Conservation (phyloP, 2,797 vertebrate species). For the Crypturellus tataupa region DNA sequence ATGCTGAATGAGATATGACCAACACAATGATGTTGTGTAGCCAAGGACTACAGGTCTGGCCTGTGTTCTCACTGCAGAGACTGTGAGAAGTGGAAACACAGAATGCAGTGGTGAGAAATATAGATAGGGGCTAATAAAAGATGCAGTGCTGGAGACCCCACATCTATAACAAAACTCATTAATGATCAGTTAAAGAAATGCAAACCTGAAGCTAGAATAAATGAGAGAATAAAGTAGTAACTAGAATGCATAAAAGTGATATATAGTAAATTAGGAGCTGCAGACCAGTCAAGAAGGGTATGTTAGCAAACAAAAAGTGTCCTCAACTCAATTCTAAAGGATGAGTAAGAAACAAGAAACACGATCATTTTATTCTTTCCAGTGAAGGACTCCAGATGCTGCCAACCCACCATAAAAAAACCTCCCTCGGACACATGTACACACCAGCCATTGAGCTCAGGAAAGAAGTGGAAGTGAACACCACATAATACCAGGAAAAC, state of each 20-base stretch:
- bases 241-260: not conserved
- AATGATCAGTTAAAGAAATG: not conserved
- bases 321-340: not conserved
- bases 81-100: not conserved
- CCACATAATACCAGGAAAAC: not conserved
- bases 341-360: not conserved
- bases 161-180: not conserved
- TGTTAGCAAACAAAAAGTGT: not conserved
- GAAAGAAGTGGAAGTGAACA: not conserved
- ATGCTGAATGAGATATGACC: not conserved
- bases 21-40: not conserved
- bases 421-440: not conserved
- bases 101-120: not conserved
- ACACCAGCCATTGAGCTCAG: not conserved
- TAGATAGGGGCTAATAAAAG: rapidly evolving
- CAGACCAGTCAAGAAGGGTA: not conserved
- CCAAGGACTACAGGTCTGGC: not conserved
- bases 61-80: not conserved
- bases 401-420: not conserved
- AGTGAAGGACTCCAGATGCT: not conserved
- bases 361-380: not conserved
- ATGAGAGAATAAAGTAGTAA: not conserved
- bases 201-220: not conserved
- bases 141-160: not conserved
- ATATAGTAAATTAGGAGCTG: not conserved